phyloP scores from a whole-genome alignment of 1,140 invertebrate species.

The Meloidogyne floridensis region DNA sequence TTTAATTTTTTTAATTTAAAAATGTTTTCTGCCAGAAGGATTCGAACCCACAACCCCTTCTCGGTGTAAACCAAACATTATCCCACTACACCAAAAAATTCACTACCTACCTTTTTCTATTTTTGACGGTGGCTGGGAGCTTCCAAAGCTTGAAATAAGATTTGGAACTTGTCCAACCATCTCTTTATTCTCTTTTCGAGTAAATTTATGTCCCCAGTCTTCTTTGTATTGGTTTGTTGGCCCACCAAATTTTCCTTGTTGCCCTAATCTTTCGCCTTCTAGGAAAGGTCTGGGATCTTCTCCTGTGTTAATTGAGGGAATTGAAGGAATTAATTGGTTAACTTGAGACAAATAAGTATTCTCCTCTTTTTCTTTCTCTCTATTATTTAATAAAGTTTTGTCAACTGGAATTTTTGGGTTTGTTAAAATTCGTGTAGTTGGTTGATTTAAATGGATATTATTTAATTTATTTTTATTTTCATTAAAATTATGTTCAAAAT shows the following conservation, averaged over 20 bases:
- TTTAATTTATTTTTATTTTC: not conserved
- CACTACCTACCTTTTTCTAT: not conserved
- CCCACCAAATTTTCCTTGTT: slow-evolving; percentile 34
- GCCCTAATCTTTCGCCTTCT: slow-evolving; percentile 31
- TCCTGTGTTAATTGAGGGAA: slow-evolving; percentile 12
- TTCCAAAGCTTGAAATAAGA: not conserved
- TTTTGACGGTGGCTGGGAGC: not conserved
- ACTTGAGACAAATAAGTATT: slow-evolving; percentile 26
- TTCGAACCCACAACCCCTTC: not conserved
- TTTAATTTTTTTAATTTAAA: not conserved
- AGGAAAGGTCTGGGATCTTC: slow-evolving; percentile 33
- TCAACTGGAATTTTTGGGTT: slow-evolving; percentile 19
- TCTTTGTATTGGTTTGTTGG: slow-evolving; percentile 42
- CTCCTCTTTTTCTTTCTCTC: not conserved
- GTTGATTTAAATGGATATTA: not conserved
- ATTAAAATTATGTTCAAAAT: not conserved
- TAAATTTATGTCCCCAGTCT: slow-evolving; percentile 34
- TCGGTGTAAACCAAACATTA: not conserved
- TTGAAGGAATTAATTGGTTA: not conserved
- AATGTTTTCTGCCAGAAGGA: not conserved
- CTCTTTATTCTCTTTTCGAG: not conserved
- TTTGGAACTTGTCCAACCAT: not conserved
- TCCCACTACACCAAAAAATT: slow-evolving; percentile 1
- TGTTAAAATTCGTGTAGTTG: not conserved
- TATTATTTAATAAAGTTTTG: not conserved